These are phyloP conservation scores for Trachemys scripta DNA, from an alignment of 2,113 vertebrate species.

Conservation along the genomic window DNA sequence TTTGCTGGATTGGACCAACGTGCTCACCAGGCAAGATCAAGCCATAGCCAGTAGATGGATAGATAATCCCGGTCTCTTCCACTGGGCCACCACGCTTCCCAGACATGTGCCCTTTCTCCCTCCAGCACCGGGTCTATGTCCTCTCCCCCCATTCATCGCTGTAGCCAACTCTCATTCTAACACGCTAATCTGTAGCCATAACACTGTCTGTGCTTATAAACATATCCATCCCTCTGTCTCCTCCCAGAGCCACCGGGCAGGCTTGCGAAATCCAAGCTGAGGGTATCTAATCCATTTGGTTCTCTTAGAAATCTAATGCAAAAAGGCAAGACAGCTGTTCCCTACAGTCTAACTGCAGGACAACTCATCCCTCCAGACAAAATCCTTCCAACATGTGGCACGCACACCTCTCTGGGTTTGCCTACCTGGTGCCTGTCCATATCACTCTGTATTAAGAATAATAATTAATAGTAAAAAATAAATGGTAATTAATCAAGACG, in stretches of 20 bases:
- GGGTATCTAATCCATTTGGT: fast-evolving
- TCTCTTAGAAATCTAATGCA: background rate
- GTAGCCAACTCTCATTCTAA: background rate
- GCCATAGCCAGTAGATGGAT: fast-evolving
- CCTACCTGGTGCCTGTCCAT: background rate
- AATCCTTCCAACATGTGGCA: background rate
- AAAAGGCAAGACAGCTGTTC: background rate
- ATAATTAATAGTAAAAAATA: background rate
- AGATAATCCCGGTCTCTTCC: no score
- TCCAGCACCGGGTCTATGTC: fast-evolving
- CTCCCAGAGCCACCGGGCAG: background rate
- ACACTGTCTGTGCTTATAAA: fast-evolving
- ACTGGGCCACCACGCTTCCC: background rate
- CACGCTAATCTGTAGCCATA: background rate
- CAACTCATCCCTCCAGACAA: background rate
- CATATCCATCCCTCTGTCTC: background rate
- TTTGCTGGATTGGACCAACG: background rate
- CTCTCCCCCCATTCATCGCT: fast-evolving
- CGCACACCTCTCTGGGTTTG: fast-evolving
- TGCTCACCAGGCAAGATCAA: background rate
- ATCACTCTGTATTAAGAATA: background rate
- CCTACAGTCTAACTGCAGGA: background rate
- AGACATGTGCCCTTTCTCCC: background rate
- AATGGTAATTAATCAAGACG: background rate
- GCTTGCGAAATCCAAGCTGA: background rate